Conservation (phyloP, 1,140 invertebrate species). For the Cryptotermes secundus region DNA sequence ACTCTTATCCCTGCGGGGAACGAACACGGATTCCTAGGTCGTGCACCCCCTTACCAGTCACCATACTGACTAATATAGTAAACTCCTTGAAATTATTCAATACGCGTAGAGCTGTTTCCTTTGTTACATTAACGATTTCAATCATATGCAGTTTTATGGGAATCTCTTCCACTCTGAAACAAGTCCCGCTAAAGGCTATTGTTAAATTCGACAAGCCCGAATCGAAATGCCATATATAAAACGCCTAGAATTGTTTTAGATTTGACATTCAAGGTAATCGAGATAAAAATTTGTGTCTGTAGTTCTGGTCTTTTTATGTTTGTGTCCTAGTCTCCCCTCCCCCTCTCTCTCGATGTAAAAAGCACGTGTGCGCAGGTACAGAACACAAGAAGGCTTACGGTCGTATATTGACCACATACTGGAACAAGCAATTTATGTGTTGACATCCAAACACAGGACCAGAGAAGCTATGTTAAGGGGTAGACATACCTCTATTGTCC, state of each 20-base stretch:
- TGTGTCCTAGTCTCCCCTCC: neutral
- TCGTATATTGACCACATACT: neutral
- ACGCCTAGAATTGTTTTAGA: neutral
- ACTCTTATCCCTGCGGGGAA: too few species aligned
- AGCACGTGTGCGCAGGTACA: constrained; percentile 12
- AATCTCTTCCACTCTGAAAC: neutral
- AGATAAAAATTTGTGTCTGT: neutral
- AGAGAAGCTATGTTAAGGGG: neutral
- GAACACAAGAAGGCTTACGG: neutral
- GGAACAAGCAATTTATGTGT: neutral
- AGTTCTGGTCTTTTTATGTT: neutral
- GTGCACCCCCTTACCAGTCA: too few species aligned
- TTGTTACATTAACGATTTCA: constrained; percentile 9
- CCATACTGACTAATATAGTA: too few species aligned
- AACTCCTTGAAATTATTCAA: too few species aligned
- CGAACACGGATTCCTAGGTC: too few species aligned
- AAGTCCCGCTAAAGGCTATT: neutral
- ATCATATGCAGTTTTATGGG: neutral
- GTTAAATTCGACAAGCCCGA: constrained; percentile 12
- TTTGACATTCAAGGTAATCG: constrained; percentile 13
- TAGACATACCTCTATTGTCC: neutral
- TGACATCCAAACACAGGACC: neutral
- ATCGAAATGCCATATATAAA: neutral
- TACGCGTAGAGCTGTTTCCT: neutral
- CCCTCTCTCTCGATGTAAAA: neutral